A percentile compares a stretch with the other conserved stretches of the same genome.
Evolutionary conservation across 2,113 vertebrate genomes (phyloP).

Genomic region (Phaethon lepturus): DNA sequence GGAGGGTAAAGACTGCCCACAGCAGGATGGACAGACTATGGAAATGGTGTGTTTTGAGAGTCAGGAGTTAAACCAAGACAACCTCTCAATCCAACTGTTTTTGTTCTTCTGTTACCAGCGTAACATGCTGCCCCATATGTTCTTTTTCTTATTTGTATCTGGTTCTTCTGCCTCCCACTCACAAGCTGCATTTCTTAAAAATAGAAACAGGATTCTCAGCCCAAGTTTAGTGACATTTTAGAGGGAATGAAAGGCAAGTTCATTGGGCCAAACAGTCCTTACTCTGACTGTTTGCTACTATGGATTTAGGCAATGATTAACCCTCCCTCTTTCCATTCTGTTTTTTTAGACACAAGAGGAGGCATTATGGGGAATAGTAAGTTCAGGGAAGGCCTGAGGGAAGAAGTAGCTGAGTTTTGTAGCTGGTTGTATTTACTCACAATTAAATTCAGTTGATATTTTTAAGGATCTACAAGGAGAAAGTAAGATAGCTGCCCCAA

Average conservation of each 20-base stretch:
- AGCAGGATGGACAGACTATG: not conserved
- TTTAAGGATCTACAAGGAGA: not conserved
- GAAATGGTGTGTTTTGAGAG: not conserved
- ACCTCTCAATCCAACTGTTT: not conserved
- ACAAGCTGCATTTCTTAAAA: slow-evolving; percentile 61
- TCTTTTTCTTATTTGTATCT: slow-evolving; percentile 37
- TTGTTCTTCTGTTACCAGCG: slow-evolving; percentile 24
- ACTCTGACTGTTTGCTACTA: not conserved
- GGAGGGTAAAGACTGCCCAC: not conserved
- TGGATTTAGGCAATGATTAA: not conserved
- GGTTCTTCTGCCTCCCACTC: slow-evolving; percentile 37
- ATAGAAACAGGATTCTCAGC: slow-evolving; percentile 42
- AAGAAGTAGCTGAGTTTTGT: not conserved
- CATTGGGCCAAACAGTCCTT: not conserved
- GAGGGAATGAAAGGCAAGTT: not conserved
- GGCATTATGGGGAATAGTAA: not conserved
- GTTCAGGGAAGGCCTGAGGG: not conserved
- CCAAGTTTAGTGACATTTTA: slow-evolving; percentile 30
- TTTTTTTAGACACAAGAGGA: not conserved
- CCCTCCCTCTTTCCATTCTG: not conserved
- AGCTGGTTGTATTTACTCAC: not conserved
- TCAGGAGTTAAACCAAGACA: not conserved
- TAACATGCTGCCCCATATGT: not conserved
- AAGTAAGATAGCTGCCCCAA: not conserved
- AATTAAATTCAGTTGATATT: not conserved